These are phyloP conservation scores for Pipistrellus kuhlii DNA, from an alignment of 2,797 vertebrate genomes.

Conservation along the genomic window DNA sequence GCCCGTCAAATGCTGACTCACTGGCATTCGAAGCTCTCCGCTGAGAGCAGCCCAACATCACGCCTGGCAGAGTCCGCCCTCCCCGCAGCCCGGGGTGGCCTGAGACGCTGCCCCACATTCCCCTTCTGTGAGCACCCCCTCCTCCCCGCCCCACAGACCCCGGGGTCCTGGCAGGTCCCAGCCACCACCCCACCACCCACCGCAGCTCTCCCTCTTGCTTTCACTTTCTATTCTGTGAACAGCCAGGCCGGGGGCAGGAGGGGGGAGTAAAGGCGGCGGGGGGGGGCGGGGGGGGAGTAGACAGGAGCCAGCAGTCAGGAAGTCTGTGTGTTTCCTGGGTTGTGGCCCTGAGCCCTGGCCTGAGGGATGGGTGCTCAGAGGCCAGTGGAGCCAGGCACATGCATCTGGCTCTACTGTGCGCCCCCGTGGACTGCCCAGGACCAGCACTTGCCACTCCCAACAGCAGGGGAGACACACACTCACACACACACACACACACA, in stretches of 20 bases:
- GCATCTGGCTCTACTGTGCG: not conserved
- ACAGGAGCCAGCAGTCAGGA: not conserved
- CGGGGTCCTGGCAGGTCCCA: not conserved
- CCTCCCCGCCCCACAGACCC: not conserved
- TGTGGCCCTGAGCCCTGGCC: accelerated
- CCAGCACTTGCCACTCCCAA: not conserved
- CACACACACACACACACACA: no score
- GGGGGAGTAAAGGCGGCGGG: accelerated
- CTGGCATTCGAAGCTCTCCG: not conserved
- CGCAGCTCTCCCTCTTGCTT: not conserved
- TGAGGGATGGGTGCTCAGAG: not conserved
- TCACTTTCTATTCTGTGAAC: slow-evolving; percentile 48
- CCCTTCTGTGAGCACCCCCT: no score
- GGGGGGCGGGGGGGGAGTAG: not conserved
- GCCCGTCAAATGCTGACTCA: no score
- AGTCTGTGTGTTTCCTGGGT: not conserved
- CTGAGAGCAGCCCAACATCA: no score
- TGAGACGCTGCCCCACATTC: not conserved
- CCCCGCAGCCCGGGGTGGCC: not conserved
- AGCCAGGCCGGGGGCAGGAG: accelerated
- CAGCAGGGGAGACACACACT: no score
- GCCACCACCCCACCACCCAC: not conserved
- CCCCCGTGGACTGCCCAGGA: not conserved
- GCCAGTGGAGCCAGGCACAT: not conserved
- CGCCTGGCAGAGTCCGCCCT: not conserved